A percentile compares a stretch with the other conserved stretches of the same genome.
Evolutionary conservation across 2,113 vertebrate species (phyloP).

Genomic region (Perca fluviatilis): DNA sequence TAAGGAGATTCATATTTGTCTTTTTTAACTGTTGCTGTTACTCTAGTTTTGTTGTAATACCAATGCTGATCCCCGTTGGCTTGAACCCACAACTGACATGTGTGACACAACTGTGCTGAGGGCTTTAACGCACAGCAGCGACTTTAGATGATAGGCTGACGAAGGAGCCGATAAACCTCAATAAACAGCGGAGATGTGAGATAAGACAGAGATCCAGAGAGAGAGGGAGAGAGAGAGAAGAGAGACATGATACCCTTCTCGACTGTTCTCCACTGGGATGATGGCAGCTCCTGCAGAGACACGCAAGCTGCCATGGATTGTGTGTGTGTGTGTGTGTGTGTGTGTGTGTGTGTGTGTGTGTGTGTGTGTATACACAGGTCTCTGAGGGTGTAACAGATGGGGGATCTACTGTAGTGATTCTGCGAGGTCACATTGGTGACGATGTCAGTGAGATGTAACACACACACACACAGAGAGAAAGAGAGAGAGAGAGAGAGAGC

Average conservation of each 20-base stretch:
- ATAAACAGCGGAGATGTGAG: constrained; percentile 59
- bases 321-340: constrained; percentile 42
- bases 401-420: constrained; percentile 73
- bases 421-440: constrained; percentile 77
- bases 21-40: background rate
- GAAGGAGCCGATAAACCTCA: constrained; percentile 61
- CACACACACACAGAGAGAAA: constrained; percentile 17
- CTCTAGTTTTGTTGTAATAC: background rate
- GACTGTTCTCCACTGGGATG: constrained; percentile 70
- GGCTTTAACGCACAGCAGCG: constrained; percentile 44
- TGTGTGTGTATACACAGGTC: constrained; percentile 38
- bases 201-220: constrained; percentile 24
- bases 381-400: constrained; percentile 77
- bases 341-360: constrained; percentile 31
- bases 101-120: constrained; percentile 1
- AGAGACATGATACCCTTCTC: constrained; percentile 68
- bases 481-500: background rate
- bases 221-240: constrained; percentile 27
- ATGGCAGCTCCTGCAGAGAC: constrained; percentile 76
- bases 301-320: constrained; percentile 70
- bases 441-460: constrained; percentile 48
- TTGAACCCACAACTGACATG: constrained; percentile 22
- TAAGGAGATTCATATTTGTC: background rate
- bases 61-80: background rate
- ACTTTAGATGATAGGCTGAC: constrained; percentile 42